These are phyloP conservation scores for Neoascia interrupta DNA, from an alignment of 2,888 invertebrate species.

Conservation along the genomic window DNA sequence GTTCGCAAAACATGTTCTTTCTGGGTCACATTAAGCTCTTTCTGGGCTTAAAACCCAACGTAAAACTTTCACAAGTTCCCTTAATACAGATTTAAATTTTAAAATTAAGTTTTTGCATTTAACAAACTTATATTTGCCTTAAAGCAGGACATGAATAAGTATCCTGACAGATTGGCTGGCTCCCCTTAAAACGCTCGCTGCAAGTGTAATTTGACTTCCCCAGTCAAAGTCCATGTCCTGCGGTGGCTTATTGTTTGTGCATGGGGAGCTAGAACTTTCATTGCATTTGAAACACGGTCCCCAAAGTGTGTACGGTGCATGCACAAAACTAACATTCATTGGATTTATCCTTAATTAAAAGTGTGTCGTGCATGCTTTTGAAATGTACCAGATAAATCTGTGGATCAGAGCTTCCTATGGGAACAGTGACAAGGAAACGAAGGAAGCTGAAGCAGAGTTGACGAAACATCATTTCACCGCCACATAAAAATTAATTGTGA, in stretches of 20 bases:
- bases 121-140: slow-evolving; percentile 26
- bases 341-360: slow-evolving; percentile 66
- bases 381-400: background rate
- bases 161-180: slow-evolving; percentile 30
- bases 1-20: too few species aligned
- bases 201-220: slow-evolving; percentile 57
- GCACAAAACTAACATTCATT: slow-evolving; percentile 50
- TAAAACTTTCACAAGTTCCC: slow-evolving; percentile 20
- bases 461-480: too few species aligned
- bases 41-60: too few species aligned
- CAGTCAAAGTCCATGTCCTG: slow-evolving; percentile 23
- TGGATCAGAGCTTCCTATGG: slow-evolving; percentile 1
- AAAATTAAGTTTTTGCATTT: slow-evolving; percentile 46
- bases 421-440: slow-evolving; percentile 15
- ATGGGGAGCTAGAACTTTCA: slow-evolving; percentile 38
- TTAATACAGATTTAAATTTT: slow-evolving; percentile 39
- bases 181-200: background rate
- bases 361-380: slow-evolving; percentile 27
- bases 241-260: slow-evolving; percentile 33
- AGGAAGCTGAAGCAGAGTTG: too few species aligned
- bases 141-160: slow-evolving; percentile 39
- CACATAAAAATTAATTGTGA: too few species aligned
- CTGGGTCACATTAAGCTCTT: too few species aligned
- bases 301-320: slow-evolving; percentile 16
- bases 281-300: slow-evolving; percentile 38